phyloP scores from a whole-genome alignment of 1,140 invertebrate species.

The Choristoneura fumiferana region DNA sequence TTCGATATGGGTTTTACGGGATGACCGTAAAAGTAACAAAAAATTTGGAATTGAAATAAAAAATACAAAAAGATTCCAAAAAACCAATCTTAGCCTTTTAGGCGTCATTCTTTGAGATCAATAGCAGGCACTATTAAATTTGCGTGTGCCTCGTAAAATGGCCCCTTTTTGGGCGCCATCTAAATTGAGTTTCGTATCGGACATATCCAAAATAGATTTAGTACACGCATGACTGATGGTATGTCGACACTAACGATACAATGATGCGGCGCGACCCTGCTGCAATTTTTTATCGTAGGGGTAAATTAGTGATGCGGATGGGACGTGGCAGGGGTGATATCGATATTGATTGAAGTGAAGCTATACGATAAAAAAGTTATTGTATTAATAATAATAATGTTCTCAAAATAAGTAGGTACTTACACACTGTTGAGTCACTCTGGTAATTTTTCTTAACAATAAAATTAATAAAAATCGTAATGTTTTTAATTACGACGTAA shows the following conservation, averaged over 20 bases:
- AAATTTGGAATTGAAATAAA: too few relatives aligned
- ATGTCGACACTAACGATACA: conserved; percentile 48
- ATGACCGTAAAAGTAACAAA: too few relatives aligned
- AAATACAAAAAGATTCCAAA: too few relatives aligned
- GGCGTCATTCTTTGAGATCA: background rate
- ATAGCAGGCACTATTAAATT: conserved; percentile 10
- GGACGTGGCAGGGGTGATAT: background rate
- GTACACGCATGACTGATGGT: conserved; percentile 55
- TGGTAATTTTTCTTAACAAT: too few relatives aligned
- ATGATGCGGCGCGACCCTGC: conserved; percentile 48
- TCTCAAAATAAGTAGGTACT: too few relatives aligned
- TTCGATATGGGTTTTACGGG: too few relatives aligned
- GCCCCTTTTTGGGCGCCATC: conserved; percentile 20
- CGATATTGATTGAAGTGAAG: background rate
- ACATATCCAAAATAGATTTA: conserved; percentile 59
- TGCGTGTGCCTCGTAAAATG: background rate
- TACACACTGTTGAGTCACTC: too few relatives aligned
- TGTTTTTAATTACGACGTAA: too few relatives aligned
- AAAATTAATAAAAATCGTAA: too few relatives aligned
- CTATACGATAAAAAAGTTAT: too few relatives aligned
- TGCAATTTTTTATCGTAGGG: conserved; percentile 55
- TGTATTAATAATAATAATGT: too few relatives aligned
- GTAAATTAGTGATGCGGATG: conserved; percentile 30
- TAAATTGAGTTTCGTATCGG: conserved; percentile 32
- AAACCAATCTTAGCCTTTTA: too few relatives aligned